A percentile compares a stretch with the other conserved stretches of the same genome.
Evolutionary conservation across 2,888 invertebrate species (phyloP).

Genomic region (Phrixothrix hirtus): DNA sequence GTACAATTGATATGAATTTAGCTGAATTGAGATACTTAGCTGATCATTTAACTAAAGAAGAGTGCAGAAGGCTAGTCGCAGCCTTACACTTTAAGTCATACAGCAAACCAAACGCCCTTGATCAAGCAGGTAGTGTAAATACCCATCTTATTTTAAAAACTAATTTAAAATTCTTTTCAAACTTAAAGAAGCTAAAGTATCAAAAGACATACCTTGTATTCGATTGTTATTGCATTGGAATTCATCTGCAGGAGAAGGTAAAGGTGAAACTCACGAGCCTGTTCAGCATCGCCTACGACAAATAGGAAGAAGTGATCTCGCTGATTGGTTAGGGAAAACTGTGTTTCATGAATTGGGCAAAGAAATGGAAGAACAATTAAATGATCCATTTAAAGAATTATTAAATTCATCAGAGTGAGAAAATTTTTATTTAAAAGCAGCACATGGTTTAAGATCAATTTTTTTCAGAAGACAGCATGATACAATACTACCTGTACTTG

Average conservation of each 20-base stretch:
- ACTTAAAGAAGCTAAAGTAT: slow-evolving; percentile 53
- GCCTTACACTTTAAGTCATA: slow-evolving; percentile 61
- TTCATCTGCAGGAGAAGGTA: slow-evolving; percentile 57
- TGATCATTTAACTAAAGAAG: slow-evolving; percentile 59
- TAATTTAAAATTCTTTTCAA: too few relatives aligned
- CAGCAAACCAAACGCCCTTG: slow-evolving; percentile 54
- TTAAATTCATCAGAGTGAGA: slow-evolving; percentile 26
- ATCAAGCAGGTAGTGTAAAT: slow-evolving; percentile 58
- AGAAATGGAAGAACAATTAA: slow-evolving; percentile 52
- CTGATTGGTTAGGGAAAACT: slow-evolving; percentile 64
- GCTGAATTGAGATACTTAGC: slow-evolving; percentile 60
- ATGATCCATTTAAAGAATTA: slow-evolving; percentile 43
- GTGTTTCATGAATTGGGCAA: slow-evolving; percentile 61
- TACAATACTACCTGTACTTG: too few relatives aligned
- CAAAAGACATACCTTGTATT: slow-evolving; percentile 61
- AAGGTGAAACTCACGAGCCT: slow-evolving; percentile 61
- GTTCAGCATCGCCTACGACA: slow-evolving; percentile 63
- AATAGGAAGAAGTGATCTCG: slow-evolving; percentile 61
- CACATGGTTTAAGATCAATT: too few relatives aligned
- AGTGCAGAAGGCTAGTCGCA: slow-evolving; percentile 63
- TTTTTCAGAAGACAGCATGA: too few relatives aligned
- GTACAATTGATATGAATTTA: slow-evolving; percentile 51
- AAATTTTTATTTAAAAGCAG: slow-evolving; percentile 1
- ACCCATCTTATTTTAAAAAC: too few relatives aligned
- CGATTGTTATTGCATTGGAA: slow-evolving; percentile 65